phyloP scores from a whole-genome alignment of 2,888 invertebrate species.

The Dendrolimus pini region DNA sequence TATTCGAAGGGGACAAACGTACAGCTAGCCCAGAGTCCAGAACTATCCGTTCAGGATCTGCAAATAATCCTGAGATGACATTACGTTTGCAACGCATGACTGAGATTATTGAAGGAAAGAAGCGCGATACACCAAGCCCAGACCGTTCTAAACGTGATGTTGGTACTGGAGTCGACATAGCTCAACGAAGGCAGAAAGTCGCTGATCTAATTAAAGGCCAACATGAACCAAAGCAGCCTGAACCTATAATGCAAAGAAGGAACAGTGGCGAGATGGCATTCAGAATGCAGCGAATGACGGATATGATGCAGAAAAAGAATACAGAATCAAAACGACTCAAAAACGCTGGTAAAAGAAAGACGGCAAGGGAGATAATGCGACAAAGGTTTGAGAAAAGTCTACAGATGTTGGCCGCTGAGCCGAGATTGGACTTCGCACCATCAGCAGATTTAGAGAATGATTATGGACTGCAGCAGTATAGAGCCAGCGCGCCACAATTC shows the following conservation, averaged over 20 bases:
- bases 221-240: slow-evolving; percentile 24
- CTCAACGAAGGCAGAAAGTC: slow-evolving; percentile 45
- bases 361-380: slow-evolving; percentile 80
- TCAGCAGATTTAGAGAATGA: slow-evolving; percentile 87
- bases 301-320: slow-evolving; percentile 84
- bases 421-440: slow-evolving; percentile 74
- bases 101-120: slow-evolving; percentile 55
- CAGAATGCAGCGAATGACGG: slow-evolving; percentile 84
- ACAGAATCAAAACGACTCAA: slow-evolving; percentile 55
- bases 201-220: slow-evolving; percentile 47
- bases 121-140: slow-evolving; percentile 40
- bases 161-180: slow-evolving; percentile 51
- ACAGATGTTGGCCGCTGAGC: slow-evolving; percentile 89
- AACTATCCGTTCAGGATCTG: slow-evolving; percentile 33
- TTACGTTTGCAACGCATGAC: slow-evolving; percentile 50
- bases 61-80: slow-evolving; percentile 43
- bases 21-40: slow-evolving; percentile 44
- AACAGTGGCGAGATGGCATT: slow-evolving; percentile 59
- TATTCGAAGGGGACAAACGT: slow-evolving; percentile 48
- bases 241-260: slow-evolving; percentile 23
- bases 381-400: slow-evolving; percentile 91
- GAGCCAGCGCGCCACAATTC: slow-evolving; percentile 90
- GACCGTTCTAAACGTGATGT: slow-evolving; percentile 40
- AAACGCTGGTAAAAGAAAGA: slow-evolving; percentile 41
- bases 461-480: slow-evolving; percentile 86